A percentile compares a stretch with the other conserved stretches of the same genome.
Conservation (phyloP, 2,113 vertebrate species). For the Siphamia tubifer region DNA sequence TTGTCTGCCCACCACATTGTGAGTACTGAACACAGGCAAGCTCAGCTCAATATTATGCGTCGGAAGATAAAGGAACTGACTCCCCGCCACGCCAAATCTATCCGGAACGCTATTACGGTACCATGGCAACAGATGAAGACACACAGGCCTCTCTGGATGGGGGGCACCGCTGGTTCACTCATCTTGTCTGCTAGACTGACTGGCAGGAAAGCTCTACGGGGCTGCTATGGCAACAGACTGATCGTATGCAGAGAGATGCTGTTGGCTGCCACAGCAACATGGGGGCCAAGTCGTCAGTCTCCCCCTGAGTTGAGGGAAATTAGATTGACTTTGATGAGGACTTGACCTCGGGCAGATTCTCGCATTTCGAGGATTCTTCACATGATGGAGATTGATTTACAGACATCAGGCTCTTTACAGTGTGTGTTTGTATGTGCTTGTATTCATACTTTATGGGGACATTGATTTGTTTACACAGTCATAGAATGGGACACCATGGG, state of each 20-base stretch:
- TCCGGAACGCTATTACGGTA: constrained; percentile 65
- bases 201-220: constrained; percentile 69
- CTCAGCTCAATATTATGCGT: constrained; percentile 58
- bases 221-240: constrained; percentile 82
- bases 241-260: constrained; percentile 69
- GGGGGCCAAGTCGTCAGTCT: constrained; percentile 48
- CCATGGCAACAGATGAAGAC: constrained; percentile 82
- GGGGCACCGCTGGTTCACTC: constrained; percentile 68
- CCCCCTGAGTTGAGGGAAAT: constrained; percentile 63
- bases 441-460: too few species aligned
- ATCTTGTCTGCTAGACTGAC: constrained; percentile 62
- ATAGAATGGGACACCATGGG: too few species aligned
- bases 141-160: constrained; percentile 49
- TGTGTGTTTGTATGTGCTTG: background rate
- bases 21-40: constrained; percentile 39
- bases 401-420: background rate
- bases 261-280: constrained; percentile 66
- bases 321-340: constrained; percentile 67
- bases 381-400: background rate
- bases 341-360: constrained; percentile 45
- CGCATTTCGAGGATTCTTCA: constrained; percentile 11
- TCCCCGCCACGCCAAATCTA: constrained; percentile 68
- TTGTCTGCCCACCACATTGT: constrained; percentile 52
- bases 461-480: too few species aligned
- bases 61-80: constrained; percentile 69